Conservation (phyloP, 2,113 vertebrate genomes). For the Piprites chloris region DNA sequence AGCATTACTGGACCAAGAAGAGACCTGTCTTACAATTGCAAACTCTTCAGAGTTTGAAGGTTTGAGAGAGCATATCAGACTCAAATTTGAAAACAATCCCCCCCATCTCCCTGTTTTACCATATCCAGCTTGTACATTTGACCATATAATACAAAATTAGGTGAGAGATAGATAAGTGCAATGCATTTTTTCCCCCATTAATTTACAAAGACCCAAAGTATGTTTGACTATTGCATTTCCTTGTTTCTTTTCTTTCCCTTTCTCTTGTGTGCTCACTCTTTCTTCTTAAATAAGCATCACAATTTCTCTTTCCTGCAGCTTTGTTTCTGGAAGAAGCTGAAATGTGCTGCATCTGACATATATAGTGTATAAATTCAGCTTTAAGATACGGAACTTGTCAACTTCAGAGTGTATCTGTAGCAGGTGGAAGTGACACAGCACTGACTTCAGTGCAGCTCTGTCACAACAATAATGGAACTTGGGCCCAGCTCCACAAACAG, state of each 20-base stretch:
- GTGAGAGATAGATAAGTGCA: neutral
- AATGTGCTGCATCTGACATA: neutral
- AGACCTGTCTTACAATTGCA: neutral
- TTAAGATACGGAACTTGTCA: neutral
- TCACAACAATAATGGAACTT: neutral
- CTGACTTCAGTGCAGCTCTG: neutral
- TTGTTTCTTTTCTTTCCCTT: neutral
- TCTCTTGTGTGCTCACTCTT: neutral
- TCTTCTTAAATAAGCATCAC: neutral
- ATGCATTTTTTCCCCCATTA: neutral
- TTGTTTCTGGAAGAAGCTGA: neutral
- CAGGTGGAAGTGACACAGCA: neutral
- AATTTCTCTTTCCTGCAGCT: neutral
- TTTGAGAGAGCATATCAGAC: neutral
- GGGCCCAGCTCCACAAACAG: neutral
- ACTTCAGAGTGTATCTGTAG: neutral
- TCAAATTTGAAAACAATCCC: neutral
- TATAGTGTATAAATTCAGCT: neutral
- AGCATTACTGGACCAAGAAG: neutral
- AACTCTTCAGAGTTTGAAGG: neutral
- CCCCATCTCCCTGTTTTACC: neutral
- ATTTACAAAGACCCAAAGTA: neutral
- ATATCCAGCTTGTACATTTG: neutral
- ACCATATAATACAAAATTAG: neutral
- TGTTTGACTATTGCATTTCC: neutral